phyloP scores from a whole-genome alignment of 2,113 vertebrate species.

The Serinus canaria region DNA sequence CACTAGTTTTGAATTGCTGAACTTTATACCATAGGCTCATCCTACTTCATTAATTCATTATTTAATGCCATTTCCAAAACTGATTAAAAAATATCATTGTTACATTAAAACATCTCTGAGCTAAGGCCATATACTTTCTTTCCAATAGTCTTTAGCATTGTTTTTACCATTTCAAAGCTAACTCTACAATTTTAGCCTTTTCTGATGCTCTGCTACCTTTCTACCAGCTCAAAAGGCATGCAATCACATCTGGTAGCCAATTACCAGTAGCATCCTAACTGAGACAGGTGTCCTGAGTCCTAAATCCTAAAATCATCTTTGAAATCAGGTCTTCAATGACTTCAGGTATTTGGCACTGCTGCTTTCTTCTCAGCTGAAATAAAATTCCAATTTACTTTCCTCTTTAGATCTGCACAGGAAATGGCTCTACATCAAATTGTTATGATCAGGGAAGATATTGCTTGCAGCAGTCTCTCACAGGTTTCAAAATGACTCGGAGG shows the following conservation, averaged over 20 bases:
- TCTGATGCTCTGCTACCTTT: not conserved
- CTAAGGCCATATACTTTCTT: not conserved
- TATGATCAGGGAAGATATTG: slow-evolving; percentile 61
- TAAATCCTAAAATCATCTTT: slow-evolving; percentile 57
- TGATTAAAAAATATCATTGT: not conserved
- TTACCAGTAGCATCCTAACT: slow-evolving; percentile 5
- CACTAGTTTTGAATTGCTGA: not conserved
- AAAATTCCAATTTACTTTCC: slow-evolving; percentile 66
- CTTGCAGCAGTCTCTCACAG: slow-evolving; percentile 55
- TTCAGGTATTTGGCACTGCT: not conserved
- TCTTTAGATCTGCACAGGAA: slow-evolving; percentile 61
- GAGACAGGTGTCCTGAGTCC: not conserved
- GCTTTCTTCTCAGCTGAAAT: slow-evolving; percentile 36
- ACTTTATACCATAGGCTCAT: not conserved
- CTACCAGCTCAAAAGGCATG: not conserved
- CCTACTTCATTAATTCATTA: too few relatives aligned
- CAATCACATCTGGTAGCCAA: not conserved
- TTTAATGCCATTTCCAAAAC: not conserved
- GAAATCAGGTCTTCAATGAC: slow-evolving; percentile 39
- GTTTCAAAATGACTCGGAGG: slow-evolving; percentile 54
- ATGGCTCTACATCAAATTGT: slow-evolving; percentile 65
- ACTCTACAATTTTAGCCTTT: not conserved
- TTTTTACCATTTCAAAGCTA: not conserved
- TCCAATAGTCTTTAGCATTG: not conserved
- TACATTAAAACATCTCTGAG: not conserved